A percentile compares a stretch with the other conserved stretches of the same genome.
phyloP scores from a whole-genome alignment of 2,797 vertebrate species.

The Novumbra hubbsi region DNA sequence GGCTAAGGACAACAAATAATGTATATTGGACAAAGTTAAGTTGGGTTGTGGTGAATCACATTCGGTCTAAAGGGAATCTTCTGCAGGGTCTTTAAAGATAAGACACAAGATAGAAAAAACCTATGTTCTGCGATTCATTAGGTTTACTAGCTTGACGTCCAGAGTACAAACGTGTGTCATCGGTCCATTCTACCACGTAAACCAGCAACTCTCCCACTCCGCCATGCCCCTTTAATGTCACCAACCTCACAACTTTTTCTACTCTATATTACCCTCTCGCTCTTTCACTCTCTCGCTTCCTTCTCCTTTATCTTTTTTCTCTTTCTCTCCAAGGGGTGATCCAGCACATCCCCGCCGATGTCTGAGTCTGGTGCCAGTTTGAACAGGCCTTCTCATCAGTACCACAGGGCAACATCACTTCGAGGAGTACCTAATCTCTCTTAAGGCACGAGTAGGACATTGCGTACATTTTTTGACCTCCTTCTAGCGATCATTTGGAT shows the following conservation, averaged over 20 bases:
- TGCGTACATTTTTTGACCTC: slow-evolving; percentile 12
- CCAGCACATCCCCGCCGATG: slow-evolving; percentile 53
- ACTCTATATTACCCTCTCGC: neutral
- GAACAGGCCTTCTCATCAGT: slow-evolving; percentile 39
- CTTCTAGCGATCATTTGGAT: slow-evolving; percentile 4
- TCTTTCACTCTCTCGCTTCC: slow-evolving; percentile 7
- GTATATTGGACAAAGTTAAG: neutral
- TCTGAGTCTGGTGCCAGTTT: slow-evolving; percentile 45
- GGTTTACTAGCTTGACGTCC: slow-evolving; percentile 34
- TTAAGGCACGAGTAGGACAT: slow-evolving; percentile 28
- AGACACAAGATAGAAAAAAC: slow-evolving; percentile 8
- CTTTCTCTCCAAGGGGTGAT: slow-evolving; percentile 36
- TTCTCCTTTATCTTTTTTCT: neutral
- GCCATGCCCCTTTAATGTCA: neutral
- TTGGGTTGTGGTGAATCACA: neutral
- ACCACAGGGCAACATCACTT: slow-evolving; percentile 41
- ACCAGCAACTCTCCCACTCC: slow-evolving; percentile 6
- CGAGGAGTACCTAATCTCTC: slow-evolving; percentile 11
- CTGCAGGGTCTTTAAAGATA: neutral
- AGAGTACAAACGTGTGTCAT: slow-evolving; percentile 16
- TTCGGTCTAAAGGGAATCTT: neutral
- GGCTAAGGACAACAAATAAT: neutral
- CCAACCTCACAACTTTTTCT: slow-evolving; percentile 4
- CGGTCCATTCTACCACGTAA: slow-evolving; percentile 25
- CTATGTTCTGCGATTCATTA: slow-evolving; percentile 13